These are phyloP conservation scores for Ondatra zibethicus DNA, from an alignment of 2,113 vertebrate species.

Conservation along the genomic window DNA sequence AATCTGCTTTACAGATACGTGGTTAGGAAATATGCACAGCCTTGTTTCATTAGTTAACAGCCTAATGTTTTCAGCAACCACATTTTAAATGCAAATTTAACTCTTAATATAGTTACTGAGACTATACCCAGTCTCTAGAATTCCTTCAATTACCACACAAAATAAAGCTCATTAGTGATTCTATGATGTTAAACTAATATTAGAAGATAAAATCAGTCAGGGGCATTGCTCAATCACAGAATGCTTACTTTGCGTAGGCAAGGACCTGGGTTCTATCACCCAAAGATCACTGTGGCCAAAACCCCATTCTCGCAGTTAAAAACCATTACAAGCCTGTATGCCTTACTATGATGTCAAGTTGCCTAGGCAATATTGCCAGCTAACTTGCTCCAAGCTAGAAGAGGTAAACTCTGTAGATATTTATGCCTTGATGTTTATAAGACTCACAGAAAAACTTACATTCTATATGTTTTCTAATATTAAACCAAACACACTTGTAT, in stretches of 20 bases:
- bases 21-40: conserved; percentile 50
- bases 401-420: neutral
- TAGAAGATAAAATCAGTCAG: neutral
- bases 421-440: neutral
- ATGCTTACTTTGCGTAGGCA: neutral
- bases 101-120: conserved; percentile 1
- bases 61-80: neutral
- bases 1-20: conserved; percentile 71
- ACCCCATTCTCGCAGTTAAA: neutral
- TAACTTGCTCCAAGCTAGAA: neutral
- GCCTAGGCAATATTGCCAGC: neutral
- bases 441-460: neutral
- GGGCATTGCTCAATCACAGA: neutral
- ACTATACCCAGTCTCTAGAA: neutral
- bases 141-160: conserved; percentile 48
- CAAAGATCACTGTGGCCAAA: neutral
- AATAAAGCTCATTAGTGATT: conserved; percentile 21
- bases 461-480: neutral
- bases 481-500: neutral
- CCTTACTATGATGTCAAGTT: neutral
- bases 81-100: conserved; percentile 21
- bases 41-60: conserved; percentile 65
- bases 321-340: neutral
- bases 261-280: neutral
- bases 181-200: neutral